Evolutionary conservation across 2,797 vertebrate species (phyloP), one percentile per base, ranked within the genome.

Genomic region (Clamator glandarius): DNA sequence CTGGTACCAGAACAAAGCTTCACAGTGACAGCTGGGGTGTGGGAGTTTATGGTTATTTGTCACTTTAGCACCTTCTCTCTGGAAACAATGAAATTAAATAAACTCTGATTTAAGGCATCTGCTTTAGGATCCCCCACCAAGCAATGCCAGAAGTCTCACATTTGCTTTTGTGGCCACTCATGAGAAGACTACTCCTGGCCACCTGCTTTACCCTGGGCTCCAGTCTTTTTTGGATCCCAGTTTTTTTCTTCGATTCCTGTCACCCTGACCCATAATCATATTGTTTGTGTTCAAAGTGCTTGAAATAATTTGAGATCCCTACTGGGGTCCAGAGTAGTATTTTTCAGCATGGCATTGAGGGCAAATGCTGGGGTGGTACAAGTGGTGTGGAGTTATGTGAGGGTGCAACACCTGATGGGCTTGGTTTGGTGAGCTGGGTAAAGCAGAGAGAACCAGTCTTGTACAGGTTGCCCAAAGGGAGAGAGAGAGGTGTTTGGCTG

Each of bases 31-130:
- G 84, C 19, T 86, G 3, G 4, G 12, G 5, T 0, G 3, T 3
- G 2, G n/a, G 12, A 28, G 0, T 8, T 25, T 68, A 46, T 1
- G 1, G 3, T 35, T 54, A 23, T 5, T 67, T 67, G 41, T 31
- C 28, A 19, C 3, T 7, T 31, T 68, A 80, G 21, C 29, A 77
- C 4, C 46, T 92, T 80, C 74, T 31, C 9, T 87, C 36, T 80
- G 42, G 46, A 72, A 92, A 67, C 13, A 72, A 17, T 15, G 21
- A 77, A 82, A 41, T 80, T 18, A 84, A 90, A 82, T 28, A 42
- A 19, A 5, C 16, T 39, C 8, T 29, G 19, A 42, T 7, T 33
- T 2, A 11, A 73, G 44, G 18, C 25, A 63, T 81, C 39, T 82
- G 20, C 55, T 77, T 85, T 16, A 39, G 54, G 12, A 23, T 83